Evolutionary conservation across 2,113 vertebrate genomes (phyloP).

Genomic region (Hippolais icterina): DNA sequence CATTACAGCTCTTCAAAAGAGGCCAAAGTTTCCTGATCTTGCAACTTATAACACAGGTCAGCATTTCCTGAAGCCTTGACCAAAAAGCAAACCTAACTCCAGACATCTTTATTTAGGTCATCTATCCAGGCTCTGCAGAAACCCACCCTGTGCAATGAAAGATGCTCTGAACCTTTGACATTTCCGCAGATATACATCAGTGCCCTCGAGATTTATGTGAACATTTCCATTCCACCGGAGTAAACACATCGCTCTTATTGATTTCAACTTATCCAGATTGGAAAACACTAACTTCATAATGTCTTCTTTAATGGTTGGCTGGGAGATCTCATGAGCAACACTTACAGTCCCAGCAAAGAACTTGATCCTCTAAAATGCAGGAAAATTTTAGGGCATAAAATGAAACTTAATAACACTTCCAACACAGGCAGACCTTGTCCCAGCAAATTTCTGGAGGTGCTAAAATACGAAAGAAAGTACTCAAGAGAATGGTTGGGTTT

Average conservation of each 20-base stretch:
- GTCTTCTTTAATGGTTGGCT: not conserved
- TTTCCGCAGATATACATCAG: conserved; percentile 1
- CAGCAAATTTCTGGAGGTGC: not conserved
- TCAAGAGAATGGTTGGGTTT: not conserved
- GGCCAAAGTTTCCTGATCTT: not conserved
- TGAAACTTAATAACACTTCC: not conserved
- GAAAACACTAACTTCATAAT: not conserved
- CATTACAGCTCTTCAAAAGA: not conserved
- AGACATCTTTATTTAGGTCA: conserved; percentile 7
- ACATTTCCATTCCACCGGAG: not conserved
- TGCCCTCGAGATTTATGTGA: not conserved
- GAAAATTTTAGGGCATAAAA: not conserved
- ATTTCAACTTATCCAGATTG: conserved; percentile 20
- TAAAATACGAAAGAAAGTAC: not conserved
- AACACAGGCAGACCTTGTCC: not conserved
- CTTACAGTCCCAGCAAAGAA: not conserved
- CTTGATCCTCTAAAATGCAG: not conserved
- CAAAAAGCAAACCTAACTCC: not conserved
- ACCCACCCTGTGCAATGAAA: not conserved
- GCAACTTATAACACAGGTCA: not conserved
- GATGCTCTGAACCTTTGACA: conserved; percentile 13
- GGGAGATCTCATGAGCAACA: not conserved
- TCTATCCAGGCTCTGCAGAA: not conserved
- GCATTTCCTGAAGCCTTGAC: not conserved
- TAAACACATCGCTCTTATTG: conserved; percentile 31